Base-by-base conservation (phyloP, 53 echinoderm and acorn worm species). In the Holothuria leucospilota region DNA sequence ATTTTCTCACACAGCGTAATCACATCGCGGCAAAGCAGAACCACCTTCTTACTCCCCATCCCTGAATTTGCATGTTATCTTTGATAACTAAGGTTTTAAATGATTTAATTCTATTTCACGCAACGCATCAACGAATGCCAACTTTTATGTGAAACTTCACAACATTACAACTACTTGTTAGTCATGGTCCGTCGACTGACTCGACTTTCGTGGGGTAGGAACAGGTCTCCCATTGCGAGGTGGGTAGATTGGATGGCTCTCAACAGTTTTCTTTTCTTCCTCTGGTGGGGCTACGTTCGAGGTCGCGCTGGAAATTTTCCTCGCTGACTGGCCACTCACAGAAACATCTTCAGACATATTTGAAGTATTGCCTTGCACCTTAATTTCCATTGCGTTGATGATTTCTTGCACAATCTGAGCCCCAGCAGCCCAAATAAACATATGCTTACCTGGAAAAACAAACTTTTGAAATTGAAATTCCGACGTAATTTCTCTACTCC, bases 381-480 rank as follows among this genome's bases (percentile, higher is more conserved):
- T 59, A 20, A 87, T 69, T 25, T 86, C 42, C 85, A 96, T 78
- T 20, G 93, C 62, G 14, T 75, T 75, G 21, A 84, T 70, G 9
- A 98, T 90, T 59, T 98, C 93, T 74, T 93, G 93, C 26, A 98
- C 29, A 28, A 98, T 77, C 42, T 52, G 51, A 85, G 90, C 93
- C 15, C 91, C 86, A 20, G 92, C 72, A 65, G 93, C 74, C 59
- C 90, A 84, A 65, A 99, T 87, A 87, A 89, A 99, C 95, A 99
- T 95, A 75, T 99, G 95, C 74, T 94, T 95, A 18, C 95, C 99
- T 29, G 95, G 88, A 1, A 93, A 26, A 13, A 94, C 84, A 29
- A 99, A 70, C 78, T 95, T 95, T 75, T 90, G 88, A 86, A 98
- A 98, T 42, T 88, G 90, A 79, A 38, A 78, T 20, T 94, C 96